Base-by-base conservation (phyloP, 2,113 vertebrate species). In the Alosa alosa region DNA sequence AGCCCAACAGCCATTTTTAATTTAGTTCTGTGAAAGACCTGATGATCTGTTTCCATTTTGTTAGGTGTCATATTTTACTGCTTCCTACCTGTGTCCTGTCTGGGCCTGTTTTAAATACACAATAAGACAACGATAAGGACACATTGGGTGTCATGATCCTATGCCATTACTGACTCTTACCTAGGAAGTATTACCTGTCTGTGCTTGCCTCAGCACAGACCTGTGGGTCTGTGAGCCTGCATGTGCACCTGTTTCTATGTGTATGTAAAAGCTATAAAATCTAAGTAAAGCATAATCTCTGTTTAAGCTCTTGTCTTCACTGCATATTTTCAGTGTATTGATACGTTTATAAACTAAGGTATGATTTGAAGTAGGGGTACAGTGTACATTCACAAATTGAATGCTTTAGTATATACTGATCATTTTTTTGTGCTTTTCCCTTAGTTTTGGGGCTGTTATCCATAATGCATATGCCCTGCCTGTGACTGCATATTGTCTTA, bases 391-490 rank as follows among this genome's bases (percentile, higher is more conserved):
- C 31, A 36, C 11, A 78, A 41, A 39, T 36, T 9, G 31, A 31
- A 39, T 78, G 36, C 25, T 17, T 78, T 17, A 41, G 36, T 78
- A 15, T 78, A 15, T 78, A 78, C 31, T 13, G 72, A 39, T 17
- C 31, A 9, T 1, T 75, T 39, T 78, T 78, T 10, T 39, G 31
- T 78, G 31, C 72, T 0, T 78, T 78, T 78, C 25, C 72, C 15
- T 78, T 75, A 36, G 68, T 75, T 78, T 78, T 78, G 31, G 72
- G 86, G 72, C 60, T 31, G 44, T 86, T 85, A 86, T 90, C 87
- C 86, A 91, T 91, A 90, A 90, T 89, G 89, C 84, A 86, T 86
- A 89, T 88, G 85, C 83, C 81, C 87, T 83, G 78, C 50, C 86
- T 84, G 46, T 86, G 88, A 81, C 84, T 88, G 89, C 84, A 81